Base-by-base conservation (phyloP, 2,113 vertebrate species). In the Xiphophorus couchianus region DNA sequence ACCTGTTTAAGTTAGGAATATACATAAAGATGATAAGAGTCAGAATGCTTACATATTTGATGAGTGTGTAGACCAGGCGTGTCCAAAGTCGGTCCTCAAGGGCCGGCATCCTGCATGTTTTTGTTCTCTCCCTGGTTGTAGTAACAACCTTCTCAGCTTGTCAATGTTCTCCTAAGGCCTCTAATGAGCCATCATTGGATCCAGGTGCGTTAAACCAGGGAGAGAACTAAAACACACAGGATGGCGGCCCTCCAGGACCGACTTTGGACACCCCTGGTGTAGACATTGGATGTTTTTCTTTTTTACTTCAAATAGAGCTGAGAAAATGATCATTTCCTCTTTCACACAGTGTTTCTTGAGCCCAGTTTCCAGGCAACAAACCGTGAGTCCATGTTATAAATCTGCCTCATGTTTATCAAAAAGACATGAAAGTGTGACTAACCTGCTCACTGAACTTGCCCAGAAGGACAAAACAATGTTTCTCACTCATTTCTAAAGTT, bases 311-410 rank as follows among this genome's bases (percentile, higher is more conserved):
- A 69, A 28, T 29, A 64, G 30, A 27, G 42, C 22, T 28, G 33
- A 69, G 30, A 19, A 29, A 62, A 48, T 27, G 61, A 42, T 62
- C 33, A 62, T 63, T 62, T 76, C 66, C 39, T 35, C 37, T 63
- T 63, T 29, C 22, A 35, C 35, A 7, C 37, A 15, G 54, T 25
- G 58, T 10, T 76, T 44, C 58, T 10, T 44, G 51, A 76, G 29
- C 62, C 15, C 61, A n/a, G 75, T 77, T 77, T 65, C 75, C 62
- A 77, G 62, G 75, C 75, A 77, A 77, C 75, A 44, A 70, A n/a
- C 58, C 0, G 30, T 9, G 31, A 64, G 33, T 65, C 33, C 3
- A 3, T 42, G 33, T 31, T 58, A 2, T 19, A 39, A 39, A 70
- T 37, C n/a, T 60, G 58, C 65, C 29, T 54, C 30, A 11, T 48